Base-by-base conservation (phyloP, 2,888 invertebrate genomes). In the Drosophila limbata region DNA sequence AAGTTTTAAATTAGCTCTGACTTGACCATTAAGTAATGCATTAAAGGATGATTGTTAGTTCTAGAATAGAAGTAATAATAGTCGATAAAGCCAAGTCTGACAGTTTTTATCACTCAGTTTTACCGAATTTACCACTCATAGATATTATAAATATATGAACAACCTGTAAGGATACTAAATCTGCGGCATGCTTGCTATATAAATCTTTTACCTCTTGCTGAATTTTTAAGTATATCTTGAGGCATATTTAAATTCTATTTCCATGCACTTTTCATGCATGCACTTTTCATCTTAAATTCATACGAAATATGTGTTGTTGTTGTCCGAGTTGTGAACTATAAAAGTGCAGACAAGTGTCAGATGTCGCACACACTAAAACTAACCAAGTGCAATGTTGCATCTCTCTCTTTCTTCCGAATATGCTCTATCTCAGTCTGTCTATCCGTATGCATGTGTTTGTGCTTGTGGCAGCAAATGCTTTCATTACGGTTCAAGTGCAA, bases 401-500 rank as follows among this genome's bases (percentile, higher is more conserved):
- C 25, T 33, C 42, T 17, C 35, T 62, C 25, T 50, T 37, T 45
- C n/a, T 17, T 17, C 15, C 25, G 42, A 19, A 25, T 37, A 33
- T 9, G 4, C 25, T 17, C 13, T 11, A 9, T 51, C 47, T 37
- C n/a, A 33, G 44, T 50, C 19, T 33, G 21, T 33, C 25, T 48
- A 35, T 31, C 17, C 44, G 15, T 66, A 56, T 60, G 69, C 53
- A 73, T 78, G 73, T 68, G 78, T 65, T 62, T 69, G 60, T 69
- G 66, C 62, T 64, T 60, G 56, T 81, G 79, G 83, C 81, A 78
- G 83, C 72, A 86, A 83, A 84, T 88, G 86, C 88, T 84, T 84
- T 88, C 88, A 88, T 84, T 84, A 84, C 63, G 75, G 86, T 78
- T 88, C 86, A 84, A 84, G 88, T 88, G 82, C 78, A 88, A 88